phyloP scores from a whole-genome alignment of 2,888 invertebrate genomes.

The Pollenia griseotomentosa region DNA sequence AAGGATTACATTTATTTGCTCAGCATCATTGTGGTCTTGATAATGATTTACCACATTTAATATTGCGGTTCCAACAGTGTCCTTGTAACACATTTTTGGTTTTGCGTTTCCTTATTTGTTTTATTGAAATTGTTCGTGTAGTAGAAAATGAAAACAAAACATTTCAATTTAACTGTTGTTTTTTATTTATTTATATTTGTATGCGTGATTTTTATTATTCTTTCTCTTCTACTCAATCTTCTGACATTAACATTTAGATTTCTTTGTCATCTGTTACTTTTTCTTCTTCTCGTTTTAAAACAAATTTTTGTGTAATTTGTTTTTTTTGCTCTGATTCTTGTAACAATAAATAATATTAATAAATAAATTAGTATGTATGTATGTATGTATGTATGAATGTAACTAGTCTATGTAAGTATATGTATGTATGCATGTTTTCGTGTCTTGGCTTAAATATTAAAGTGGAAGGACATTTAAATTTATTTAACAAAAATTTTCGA shows the following conservation, averaged over 20 bases:
- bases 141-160: neutral
- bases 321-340: conserved; percentile 10
- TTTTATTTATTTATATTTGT: conserved; percentile 19
- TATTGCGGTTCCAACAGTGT: neutral
- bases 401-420: neutral
- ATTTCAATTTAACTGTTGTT: conserved; percentile 29
- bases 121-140: no score
- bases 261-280: neutral
- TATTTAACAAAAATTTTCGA: conserved; percentile 5
- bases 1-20: neutral
- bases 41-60: conserved; percentile 8
- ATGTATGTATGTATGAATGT: no score
- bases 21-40: neutral
- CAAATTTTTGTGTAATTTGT: conserved; percentile 2
- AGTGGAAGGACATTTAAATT: conserved; percentile 19
- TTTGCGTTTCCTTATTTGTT: neutral
- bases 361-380: neutral
- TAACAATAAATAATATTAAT: conserved; percentile 14
- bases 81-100: conserved; percentile 28
- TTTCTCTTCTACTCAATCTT: neutral
- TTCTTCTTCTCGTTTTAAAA: neutral
- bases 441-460: neutral
- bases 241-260: neutral
- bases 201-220: conserved; percentile 28
- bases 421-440: neutral